Evolutionary conservation across 53 echinoderm and acorn worm species (phyloP).

Genomic region (Mesocentrotus franciscanus): DNA sequence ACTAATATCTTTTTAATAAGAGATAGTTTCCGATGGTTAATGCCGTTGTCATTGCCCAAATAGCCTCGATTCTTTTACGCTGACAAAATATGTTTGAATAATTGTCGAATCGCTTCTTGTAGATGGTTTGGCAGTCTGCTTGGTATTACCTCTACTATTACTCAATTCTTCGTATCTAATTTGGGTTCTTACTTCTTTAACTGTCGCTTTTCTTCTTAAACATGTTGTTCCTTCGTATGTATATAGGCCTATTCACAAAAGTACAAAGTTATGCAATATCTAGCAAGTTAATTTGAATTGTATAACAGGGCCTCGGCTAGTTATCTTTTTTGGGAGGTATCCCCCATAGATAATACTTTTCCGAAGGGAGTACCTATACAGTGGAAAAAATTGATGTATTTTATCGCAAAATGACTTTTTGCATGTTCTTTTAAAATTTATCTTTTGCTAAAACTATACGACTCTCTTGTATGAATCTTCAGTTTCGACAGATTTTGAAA

Average conservation of each 20-base stretch:
- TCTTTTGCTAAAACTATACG: neutral
- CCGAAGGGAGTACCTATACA: too few species aligned
- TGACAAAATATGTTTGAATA: neutral
- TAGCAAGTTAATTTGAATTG: too few species aligned
- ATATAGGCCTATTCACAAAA: too few species aligned
- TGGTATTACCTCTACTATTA: neutral
- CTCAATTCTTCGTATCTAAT: neutral
- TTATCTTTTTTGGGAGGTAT: too few species aligned
- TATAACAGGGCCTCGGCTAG: too few species aligned
- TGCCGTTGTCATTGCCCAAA: neutral
- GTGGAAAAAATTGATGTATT: too few species aligned
- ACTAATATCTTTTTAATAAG: conserved; percentile 2
- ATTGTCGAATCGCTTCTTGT: neutral
- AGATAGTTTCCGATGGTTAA: conserved; percentile 26
- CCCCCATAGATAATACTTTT: too few species aligned
- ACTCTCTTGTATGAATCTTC: neutral
- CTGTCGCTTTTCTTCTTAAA: too few species aligned
- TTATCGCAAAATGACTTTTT: neutral
- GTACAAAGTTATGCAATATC: too few species aligned
- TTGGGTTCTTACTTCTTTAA: too few species aligned
- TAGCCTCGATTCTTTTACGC: neutral
- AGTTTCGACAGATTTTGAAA: neutral
- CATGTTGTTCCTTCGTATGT: too few species aligned
- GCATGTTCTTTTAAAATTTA: neutral
- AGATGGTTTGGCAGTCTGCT: neutral